These are phyloP conservation scores for Eulemur rubriventer DNA, from an alignment of 2,797 vertebrate species.

Conservation along the genomic window DNA sequence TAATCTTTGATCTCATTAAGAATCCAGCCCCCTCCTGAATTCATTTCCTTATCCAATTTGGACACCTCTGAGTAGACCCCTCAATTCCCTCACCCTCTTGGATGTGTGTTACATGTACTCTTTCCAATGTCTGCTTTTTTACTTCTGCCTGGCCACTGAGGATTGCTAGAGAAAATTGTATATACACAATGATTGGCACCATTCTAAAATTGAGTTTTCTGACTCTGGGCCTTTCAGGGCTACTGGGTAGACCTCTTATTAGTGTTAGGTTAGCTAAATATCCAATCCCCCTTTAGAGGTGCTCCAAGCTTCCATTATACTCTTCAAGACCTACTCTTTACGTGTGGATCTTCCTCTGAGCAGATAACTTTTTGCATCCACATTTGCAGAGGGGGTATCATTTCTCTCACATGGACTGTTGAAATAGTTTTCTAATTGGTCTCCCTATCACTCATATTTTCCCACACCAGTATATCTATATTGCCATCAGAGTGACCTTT, in stretches of 20 bases:
- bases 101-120: not conserved
- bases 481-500: not conserved
- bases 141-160: not conserved
- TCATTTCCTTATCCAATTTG: slow-evolving; percentile 22
- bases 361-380: not conserved
- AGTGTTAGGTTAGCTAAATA: not conserved
- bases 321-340: not conserved
- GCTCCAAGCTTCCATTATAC: not conserved
- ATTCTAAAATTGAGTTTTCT: slow-evolving; percentile 50
- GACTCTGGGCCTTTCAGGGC: not conserved
- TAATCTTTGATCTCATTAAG: slow-evolving; percentile 42
- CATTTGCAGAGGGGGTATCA: not conserved
- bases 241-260: not conserved
- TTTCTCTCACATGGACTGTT: not conserved
- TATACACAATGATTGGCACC: not conserved
- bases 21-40: not conserved
- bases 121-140: slow-evolving; percentile 7
- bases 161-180: not conserved
- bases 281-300: not conserved
- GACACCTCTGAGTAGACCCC: not conserved
- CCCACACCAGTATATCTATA: not conserved
- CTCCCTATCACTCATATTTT: not conserved
- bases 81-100: not conserved
- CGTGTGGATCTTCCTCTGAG: not conserved
- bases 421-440: slow-evolving; percentile 44